Evolutionary conservation across 2,888 invertebrate species (phyloP), one percentile per base, ranked within the genome.

Genomic region (Stratiomys singularior): DNA sequence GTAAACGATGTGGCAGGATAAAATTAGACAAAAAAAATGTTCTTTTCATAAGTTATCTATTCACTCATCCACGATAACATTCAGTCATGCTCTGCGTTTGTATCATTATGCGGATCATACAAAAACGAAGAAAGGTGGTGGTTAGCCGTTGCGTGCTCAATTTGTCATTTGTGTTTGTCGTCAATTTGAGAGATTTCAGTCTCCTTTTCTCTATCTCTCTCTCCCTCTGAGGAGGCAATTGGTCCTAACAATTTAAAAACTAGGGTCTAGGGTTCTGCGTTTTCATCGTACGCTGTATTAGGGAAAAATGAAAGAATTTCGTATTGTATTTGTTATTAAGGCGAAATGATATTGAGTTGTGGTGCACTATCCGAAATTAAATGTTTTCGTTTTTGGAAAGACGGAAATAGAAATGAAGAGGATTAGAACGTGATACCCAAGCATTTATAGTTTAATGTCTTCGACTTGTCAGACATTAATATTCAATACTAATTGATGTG

Each of bases 401-500:
- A 9, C 5, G 9, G 3, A 72, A 72, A 56, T 56, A 37, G 21
- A 56, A 52, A 52, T 15, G 4, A 44, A n/a, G n/a, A 2, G 52
- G 52, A 52, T 52, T 52, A 21, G 74, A 74, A 74, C 74, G 74
- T 74, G 74, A 74, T 60, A 37, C 37, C 11, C 1, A 23, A 15
- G 27, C 74, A 74, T 74, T 74, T 74, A 74, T 60, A 47, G 74
- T 74, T 27, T 74, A 74, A 74, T 74, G 74, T 74, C 74, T 74
- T 74, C 60, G 58, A 74, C 58, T 74, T 74, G 58, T 74, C 3
- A 1, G 5, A 37, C 58, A 74, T 74, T 56, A 74, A 74, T 74
- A 74, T 74, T 58, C 58, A 4, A 37, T 58, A 60, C 18, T 74
- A 74, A 74, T 74, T 74, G 74, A 60, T 74, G 30, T 37, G 71